A percentile compares a stretch with the other conserved stretches of the same genome.
Conservation (phyloP, 2,888 invertebrate genomes). For the Nemotelus nigrinus region DNA sequence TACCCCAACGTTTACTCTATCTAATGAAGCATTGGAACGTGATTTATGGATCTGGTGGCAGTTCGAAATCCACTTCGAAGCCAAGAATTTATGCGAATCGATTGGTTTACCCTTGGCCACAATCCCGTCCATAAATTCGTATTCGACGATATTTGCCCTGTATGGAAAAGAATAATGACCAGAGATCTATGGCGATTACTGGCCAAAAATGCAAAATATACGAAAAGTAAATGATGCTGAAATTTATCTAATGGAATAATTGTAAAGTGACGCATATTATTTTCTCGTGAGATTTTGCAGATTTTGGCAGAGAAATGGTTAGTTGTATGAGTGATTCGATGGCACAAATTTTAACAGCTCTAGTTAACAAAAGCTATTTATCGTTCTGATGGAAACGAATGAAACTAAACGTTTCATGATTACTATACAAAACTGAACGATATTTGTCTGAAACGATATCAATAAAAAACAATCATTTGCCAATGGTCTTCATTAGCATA, state of each 20-base stretch:
- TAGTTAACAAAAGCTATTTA: too few species aligned
- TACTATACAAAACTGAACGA: too few species aligned
- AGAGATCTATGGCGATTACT: slow-evolving; percentile 31
- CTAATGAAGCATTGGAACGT: slow-evolving; percentile 38
- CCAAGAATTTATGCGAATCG: slow-evolving; percentile 41
- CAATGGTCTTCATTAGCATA: too few species aligned
- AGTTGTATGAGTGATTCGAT: too few species aligned
- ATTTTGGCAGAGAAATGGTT: too few species aligned
- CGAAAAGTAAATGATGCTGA: slow-evolving; percentile 7
- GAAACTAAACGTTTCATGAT: too few species aligned
- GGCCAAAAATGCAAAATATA: slow-evolving; percentile 20
- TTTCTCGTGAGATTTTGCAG: too few species aligned
- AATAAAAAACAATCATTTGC: too few species aligned
- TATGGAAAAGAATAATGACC: slow-evolving; percentile 20
- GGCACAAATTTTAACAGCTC: too few species aligned
- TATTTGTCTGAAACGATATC: too few species aligned
- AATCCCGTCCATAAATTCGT: slow-evolving; percentile 4
- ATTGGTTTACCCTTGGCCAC: slow-evolving; percentile 41
- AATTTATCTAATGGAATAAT: slow-evolving; percentile 4
- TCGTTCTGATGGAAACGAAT: too few species aligned
- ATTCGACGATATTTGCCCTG: background rate
- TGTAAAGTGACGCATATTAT: background rate
- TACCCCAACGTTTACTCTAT: slow-evolving; percentile 33
- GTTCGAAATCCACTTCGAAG: slow-evolving; percentile 22
- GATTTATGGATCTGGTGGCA: slow-evolving; percentile 38